A percentile compares a stretch with the other conserved stretches of the same genome.
Evolutionary conservation across 92 coral and sea anemone species (phyloP).

Genomic region (Plumapathes pennacea): DNA sequence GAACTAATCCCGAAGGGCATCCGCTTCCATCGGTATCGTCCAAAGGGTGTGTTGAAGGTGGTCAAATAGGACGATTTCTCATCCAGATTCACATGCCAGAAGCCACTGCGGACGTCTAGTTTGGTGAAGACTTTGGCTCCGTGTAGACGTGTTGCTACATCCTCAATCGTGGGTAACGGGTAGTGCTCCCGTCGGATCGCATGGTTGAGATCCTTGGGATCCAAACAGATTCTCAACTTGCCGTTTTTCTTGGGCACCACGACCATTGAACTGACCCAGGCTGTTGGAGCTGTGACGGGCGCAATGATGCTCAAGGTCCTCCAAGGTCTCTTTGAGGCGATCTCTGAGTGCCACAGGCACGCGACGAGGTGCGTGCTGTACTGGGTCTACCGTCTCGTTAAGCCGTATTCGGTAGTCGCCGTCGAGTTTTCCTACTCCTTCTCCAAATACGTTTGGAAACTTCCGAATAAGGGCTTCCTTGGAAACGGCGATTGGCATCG

Average conservation of each 20-base stretch:
- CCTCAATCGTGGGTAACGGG: slow-evolving; percentile 55
- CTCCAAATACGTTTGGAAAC: slow-evolving; percentile 47
- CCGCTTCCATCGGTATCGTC: slow-evolving; percentile 27
- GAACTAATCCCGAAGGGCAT: slow-evolving; percentile 26
- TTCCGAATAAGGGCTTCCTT: slow-evolving; percentile 40
- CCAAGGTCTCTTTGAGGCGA: slow-evolving; percentile 33
- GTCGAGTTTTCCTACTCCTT: slow-evolving; percentile 24
- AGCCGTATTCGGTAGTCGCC: slow-evolving; percentile 39
- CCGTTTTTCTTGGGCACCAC: slow-evolving; percentile 45
- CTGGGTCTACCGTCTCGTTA: slow-evolving; percentile 29
- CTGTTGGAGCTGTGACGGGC: slow-evolving; percentile 37
- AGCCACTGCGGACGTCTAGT: slow-evolving; percentile 25
- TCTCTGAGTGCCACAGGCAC: slow-evolving; percentile 24
- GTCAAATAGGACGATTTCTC: slow-evolving; percentile 21
- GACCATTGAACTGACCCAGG: slow-evolving; percentile 44
- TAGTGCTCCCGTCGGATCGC: slow-evolving; percentile 44
- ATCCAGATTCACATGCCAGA: slow-evolving; percentile 24
- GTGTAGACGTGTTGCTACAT: slow-evolving; percentile 48
- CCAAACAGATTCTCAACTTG: slow-evolving; percentile 37
- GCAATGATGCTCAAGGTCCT: slow-evolving; percentile 31
- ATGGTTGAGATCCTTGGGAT: slow-evolving; percentile 53
- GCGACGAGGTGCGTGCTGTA: slow-evolving; percentile 37
- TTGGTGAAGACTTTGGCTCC: slow-evolving; percentile 56
- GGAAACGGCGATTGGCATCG: slow-evolving; percentile 6
- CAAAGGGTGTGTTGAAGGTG: slow-evolving; percentile 30